Base-by-base conservation (phyloP, 2,888 invertebrate species). In the Schrankia costaestrigalis region DNA sequence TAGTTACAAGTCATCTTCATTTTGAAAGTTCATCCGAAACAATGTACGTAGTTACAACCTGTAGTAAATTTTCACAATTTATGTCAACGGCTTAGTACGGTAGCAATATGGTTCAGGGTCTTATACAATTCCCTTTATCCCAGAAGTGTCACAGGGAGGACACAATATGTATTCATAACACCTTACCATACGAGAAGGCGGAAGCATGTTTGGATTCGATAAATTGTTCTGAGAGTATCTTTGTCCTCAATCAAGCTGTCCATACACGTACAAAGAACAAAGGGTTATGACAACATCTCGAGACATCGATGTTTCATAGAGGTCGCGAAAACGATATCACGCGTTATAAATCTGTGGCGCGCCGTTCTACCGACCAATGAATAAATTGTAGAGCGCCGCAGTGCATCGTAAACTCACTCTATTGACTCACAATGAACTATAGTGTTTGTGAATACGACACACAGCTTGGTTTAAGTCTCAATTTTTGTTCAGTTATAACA, bases 271-370 rank as follows among this genome's bases (percentile, higher is more conserved):
- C 6, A n/a, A 18, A 34, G 10, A 35, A 24, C 19, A 22, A 15
- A 8, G 28, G 14, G 11, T 10, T 23, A 23, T 34, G 41, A n/a
- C n/a, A n/a, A n/a, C n/a, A n/a, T 46, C 53, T 46, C 38, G 46
- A 53, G 58, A 47, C 56, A 53, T 57, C 57, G 46, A 60, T 60
- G 61, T 35, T 46, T 53, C 57, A 60, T 60, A 53, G 41, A 43
- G 35, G 37, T 40, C 30, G 43, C 44, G 41, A 46, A 45, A 42
- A 30, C 41, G 46, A 47, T 60, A 57, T 60, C 61, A 40, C 26
- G 30, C 27, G 28, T 39, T 54, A 47, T 57, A 57, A 60, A 57
- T 57, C 61, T 47, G 36, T 30, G 11, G 12, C 24, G 19, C 25
- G 23, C 14, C 34, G 36, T 47, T 46, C 31, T 36, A 56, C 41